Conservation (phyloP, 1,140 invertebrate genomes). For the Contarinia nasturtii region DNA sequence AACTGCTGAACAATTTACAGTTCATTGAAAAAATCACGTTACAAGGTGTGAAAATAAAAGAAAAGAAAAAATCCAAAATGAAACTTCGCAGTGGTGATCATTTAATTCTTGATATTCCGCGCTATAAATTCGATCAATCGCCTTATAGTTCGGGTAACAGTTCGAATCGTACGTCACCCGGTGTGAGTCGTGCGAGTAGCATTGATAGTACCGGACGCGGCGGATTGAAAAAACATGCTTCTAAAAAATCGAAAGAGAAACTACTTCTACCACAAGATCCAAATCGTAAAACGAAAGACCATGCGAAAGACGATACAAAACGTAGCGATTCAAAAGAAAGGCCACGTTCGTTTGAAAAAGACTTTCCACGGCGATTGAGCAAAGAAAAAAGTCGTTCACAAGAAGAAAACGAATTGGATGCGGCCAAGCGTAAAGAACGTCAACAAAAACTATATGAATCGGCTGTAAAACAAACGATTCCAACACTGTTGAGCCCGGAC, state of each 20-base stretch:
- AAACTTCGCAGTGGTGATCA: slow-evolving; percentile 21
- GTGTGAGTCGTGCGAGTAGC: slow-evolving; percentile 20
- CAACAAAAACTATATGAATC: slow-evolving; percentile 50
- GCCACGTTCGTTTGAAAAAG: slow-evolving; percentile 31
- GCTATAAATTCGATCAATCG: slow-evolving; percentile 22
- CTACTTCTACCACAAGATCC: not conserved
- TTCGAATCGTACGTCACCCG: slow-evolving; percentile 21
- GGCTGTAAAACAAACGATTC: slow-evolving; percentile 44
- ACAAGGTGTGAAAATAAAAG: slow-evolving; percentile 25
- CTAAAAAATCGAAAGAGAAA: not conserved
- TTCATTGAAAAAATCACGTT: slow-evolving; percentile 21
- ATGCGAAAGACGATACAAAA: slow-evolving; percentile 26
- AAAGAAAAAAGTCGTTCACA: slow-evolving; percentile 45
- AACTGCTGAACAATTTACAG: slow-evolving; percentile 26
- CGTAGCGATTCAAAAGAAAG: slow-evolving; percentile 38
- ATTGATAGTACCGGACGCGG: slow-evolving; percentile 21
- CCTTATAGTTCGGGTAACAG: slow-evolving; percentile 22
- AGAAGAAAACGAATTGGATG: slow-evolving; percentile 44
- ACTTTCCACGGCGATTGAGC: slow-evolving; percentile 36
- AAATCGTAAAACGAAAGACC: slow-evolving; percentile 24
- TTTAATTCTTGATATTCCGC: slow-evolving; percentile 21
- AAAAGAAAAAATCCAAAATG: slow-evolving; percentile 21
- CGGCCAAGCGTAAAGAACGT: slow-evolving; percentile 43
- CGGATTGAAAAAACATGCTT: slow-evolving; percentile 9
- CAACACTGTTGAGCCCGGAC: slow-evolving; percentile 41